Evolutionary conservation across 2,888 invertebrate genomes (phyloP).

Genomic region (Leucoptera coffeella): DNA sequence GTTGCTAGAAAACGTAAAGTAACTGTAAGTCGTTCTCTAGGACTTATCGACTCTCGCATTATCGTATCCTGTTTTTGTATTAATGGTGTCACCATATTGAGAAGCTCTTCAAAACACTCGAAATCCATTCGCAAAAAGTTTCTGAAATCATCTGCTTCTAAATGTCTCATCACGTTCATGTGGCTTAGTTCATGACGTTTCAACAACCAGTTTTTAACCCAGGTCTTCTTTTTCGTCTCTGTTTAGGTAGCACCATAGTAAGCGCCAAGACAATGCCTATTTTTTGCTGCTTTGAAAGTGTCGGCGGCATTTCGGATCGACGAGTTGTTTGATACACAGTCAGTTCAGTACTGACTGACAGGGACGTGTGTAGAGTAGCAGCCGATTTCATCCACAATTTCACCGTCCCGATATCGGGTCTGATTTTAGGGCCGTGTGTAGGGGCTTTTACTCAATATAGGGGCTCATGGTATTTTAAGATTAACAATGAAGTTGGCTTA

Average conservation of each 20-base stretch:
- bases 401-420: no score
- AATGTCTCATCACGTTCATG: constrained; percentile 1
- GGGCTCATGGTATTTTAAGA: no score
- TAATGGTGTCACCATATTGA: not conserved
- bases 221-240: constrained; percentile 1
- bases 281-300: no score
- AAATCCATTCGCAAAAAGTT: not conserved
- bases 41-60: not conserved
- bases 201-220: constrained; percentile 1
- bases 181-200: constrained; percentile 1
- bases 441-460: no score
- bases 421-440: no score
- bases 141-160: not conserved
- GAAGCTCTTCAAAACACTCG: not conserved
- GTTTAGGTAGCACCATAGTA: constrained; percentile 1
- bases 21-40: constrained; percentile 6
- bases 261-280: no score
- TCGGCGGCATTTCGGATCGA: no score
- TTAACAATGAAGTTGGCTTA: no score
- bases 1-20: constrained; percentile 7
- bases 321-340: no score
- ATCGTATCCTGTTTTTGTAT: not conserved
- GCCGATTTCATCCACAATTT: no score
- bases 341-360: no score
- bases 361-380: no score